Percentiles rank a stretch among this genome's conserved stretches.
Conservation (phyloP, 1,140 invertebrate species). For the Lasioglossum baleicum region DNA sequence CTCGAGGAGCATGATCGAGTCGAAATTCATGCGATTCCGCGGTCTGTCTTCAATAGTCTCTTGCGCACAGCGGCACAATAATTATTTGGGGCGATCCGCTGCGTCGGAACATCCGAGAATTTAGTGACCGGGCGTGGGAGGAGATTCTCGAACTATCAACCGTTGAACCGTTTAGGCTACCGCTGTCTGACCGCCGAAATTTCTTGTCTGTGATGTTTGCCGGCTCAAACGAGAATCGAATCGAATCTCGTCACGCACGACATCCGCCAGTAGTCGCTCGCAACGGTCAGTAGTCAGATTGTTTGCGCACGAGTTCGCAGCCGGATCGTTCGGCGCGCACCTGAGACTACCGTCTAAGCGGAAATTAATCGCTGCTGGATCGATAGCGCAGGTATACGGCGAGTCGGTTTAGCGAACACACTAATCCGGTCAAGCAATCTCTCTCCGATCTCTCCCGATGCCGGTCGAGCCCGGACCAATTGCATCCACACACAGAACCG, state of each 20-base stretch:
- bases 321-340: constrained; percentile 33
- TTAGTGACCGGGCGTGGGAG: not conserved
- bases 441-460: constrained; percentile 54
- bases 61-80: not conserved
- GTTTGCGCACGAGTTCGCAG: constrained; percentile 14
- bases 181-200: not conserved
- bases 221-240: not conserved
- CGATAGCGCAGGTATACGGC: constrained; percentile 53
- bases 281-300: constrained; percentile 17
- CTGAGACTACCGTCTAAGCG: constrained; percentile 57
- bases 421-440: constrained; percentile 66
- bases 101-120: constrained; percentile 19
- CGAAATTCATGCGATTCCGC: constrained; percentile 29
- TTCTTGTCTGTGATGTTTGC: too few species aligned
- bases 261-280: not conserved
- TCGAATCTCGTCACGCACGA: not conserved
- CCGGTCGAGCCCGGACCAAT: constrained; percentile 39
- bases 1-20: not conserved
- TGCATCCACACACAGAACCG: constrained; percentile 42
- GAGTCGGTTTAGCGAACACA: constrained; percentile 52
- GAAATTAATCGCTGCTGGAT: constrained; percentile 65
- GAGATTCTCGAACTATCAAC: not conserved
- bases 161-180: too few species aligned
- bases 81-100: constrained; percentile 28
- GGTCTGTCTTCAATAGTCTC: not conserved